A percentile compares a stretch with the other conserved stretches of the same genome.
These are phyloP conservation scores for Serranus cabrilla DNA, from an alignment of 2,797 vertebrate genomes.

Conservation along the genomic window DNA sequence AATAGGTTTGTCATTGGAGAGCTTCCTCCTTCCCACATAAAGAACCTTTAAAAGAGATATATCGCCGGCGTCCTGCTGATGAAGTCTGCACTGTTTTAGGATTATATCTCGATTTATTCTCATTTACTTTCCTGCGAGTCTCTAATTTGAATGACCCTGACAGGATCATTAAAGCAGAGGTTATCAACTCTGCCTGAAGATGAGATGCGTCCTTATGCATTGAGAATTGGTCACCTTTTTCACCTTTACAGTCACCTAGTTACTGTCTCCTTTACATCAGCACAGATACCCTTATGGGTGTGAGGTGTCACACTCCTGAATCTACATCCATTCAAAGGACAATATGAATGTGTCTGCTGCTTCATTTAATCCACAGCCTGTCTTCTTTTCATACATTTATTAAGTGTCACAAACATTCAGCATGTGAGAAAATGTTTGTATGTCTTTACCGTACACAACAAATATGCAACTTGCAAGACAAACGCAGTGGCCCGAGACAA, in stretches of 20 bases:
- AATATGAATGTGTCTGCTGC: neutral
- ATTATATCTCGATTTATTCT: constrained; percentile 87
- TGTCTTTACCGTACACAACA: neutral
- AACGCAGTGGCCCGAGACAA: neutral
- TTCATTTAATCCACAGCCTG: neutral
- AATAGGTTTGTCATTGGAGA: constrained; percentile 86
- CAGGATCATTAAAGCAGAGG: constrained; percentile 82
- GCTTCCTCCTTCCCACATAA: constrained; percentile 77
- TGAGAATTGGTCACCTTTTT: constrained; percentile 61
- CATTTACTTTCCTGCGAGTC: constrained; percentile 79
- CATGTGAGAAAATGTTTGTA: neutral
- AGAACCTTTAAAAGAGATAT: constrained; percentile 85
- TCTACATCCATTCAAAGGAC: constrained; percentile 8
- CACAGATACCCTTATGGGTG: neutral
- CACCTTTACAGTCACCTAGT: constrained; percentile 43
- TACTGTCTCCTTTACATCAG: constrained; percentile 29
- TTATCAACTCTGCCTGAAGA: constrained; percentile 74
- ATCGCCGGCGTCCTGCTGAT: constrained; percentile 76
- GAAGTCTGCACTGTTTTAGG: constrained; percentile 80
- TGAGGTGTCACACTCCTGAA: constrained; percentile 1
- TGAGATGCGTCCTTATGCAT: constrained; percentile 59
- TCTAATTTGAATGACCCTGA: constrained; percentile 84
- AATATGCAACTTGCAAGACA: neutral
- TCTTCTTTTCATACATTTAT: neutral
- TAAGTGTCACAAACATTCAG: neutral